Conservation (phyloP, 2,113 vertebrate genomes). For the Gymnogyps californianus region DNA sequence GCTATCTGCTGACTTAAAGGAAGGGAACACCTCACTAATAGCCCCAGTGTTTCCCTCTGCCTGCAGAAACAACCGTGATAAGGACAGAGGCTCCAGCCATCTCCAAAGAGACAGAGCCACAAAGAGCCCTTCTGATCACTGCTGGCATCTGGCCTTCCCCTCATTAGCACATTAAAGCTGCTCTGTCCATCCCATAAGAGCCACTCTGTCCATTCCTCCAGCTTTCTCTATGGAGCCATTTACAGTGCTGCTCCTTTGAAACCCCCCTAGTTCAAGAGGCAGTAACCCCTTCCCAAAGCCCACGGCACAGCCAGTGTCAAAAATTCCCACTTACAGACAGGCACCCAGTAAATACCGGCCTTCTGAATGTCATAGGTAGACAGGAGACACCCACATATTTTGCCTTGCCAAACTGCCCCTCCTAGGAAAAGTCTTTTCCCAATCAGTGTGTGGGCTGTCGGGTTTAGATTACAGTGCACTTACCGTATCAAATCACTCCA, state of each 20-base stretch:
- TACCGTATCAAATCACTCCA: neutral
- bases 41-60: slow-evolving; percentile 65
- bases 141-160: slow-evolving; percentile 75
- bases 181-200: slow-evolving; percentile 75
- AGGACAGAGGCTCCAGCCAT: slow-evolving; percentile 75
- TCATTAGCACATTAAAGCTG: slow-evolving; percentile 83
- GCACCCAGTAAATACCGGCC: neutral
- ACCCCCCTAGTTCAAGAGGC: slow-evolving; percentile 72
- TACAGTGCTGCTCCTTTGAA: slow-evolving; percentile 64
- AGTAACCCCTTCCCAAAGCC: slow-evolving; percentile 66
- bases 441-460: fast-evolving
- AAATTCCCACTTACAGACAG: slow-evolving; percentile 7
- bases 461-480: neutral
- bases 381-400: neutral
- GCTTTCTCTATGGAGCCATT: slow-evolving; percentile 70
- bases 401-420: neutral
- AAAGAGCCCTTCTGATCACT: slow-evolving; percentile 74
- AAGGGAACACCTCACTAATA: slow-evolving; percentile 65
- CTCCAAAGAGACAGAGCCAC: slow-evolving; percentile 61
- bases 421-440: neutral
- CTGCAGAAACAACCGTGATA: slow-evolving; percentile 31
- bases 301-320: slow-evolving; percentile 20
- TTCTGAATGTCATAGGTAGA: neutral
- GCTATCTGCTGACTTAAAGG: slow-evolving; percentile 57
- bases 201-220: slow-evolving; percentile 71